Evolutionary conservation across 2,113 vertebrate species (phyloP).

Genomic region (Amblyopsis rosae): DNA sequence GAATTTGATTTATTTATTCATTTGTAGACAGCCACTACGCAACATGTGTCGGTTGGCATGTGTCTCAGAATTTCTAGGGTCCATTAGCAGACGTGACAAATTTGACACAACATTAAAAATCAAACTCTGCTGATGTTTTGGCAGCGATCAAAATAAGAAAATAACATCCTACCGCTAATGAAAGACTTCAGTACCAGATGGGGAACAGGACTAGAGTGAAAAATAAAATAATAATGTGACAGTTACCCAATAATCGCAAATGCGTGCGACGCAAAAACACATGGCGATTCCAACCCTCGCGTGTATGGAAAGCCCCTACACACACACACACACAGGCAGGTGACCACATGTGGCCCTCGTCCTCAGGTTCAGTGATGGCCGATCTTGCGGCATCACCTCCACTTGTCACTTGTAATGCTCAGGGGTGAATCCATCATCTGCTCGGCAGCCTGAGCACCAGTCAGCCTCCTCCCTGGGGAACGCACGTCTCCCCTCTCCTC

Average conservation of each 20-base stretch:
- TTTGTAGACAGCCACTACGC: not conserved
- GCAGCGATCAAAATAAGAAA: conserved; percentile 64
- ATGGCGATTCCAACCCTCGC: conserved; percentile 21
- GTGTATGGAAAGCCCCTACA: not conserved
- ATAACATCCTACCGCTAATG: conserved; percentile 52
- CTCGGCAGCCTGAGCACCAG: conserved; percentile 70
- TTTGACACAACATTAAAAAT: conserved; percentile 33
- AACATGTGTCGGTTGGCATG: conserved; percentile 59
- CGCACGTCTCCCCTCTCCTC: conserved; percentile 22
- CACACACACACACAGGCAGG: conserved; percentile 25
- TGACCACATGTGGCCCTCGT: conserved; percentile 71
- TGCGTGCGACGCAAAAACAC: conserved; percentile 48
- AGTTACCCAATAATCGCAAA: conserved; percentile 19
- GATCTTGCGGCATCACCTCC: conserved; percentile 56
- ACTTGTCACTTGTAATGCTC: conserved; percentile 66
- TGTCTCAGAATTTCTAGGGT: conserved; percentile 54
- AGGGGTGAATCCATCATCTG: conserved; percentile 74
- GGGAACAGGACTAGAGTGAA: conserved; percentile 53
- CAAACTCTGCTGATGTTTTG: conserved; percentile 51
- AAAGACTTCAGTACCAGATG: conserved; percentile 66
- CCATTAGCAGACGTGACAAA: conserved; percentile 44
- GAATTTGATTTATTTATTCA: conserved; percentile 9
- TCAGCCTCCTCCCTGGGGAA: conserved; percentile 70
- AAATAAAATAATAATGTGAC: conserved; percentile 16
- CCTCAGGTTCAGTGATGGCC: conserved; percentile 69